Evolutionary conservation across 2,797 vertebrate genomes (phyloP).

Genomic region (Acomys russatus): DNA sequence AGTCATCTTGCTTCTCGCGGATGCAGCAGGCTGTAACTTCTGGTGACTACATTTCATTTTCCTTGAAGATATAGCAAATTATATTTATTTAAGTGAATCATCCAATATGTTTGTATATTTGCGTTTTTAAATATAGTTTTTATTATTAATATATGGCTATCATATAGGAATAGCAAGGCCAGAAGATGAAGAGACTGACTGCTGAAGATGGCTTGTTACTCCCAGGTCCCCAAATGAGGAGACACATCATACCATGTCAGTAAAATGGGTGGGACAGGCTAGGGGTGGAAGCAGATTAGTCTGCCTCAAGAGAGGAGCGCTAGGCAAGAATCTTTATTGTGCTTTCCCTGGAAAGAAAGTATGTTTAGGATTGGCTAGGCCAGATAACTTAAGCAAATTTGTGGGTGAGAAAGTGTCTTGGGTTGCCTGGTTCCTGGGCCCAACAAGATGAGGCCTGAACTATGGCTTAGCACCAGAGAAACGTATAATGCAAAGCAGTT

Average conservation of each 20-base stretch:
- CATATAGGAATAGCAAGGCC: not conserved
- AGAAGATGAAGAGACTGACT: not conserved
- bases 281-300: no score
- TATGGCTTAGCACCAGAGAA: not conserved
- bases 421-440: not conserved
- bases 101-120: not conserved
- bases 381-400: not conserved
- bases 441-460: not conserved
- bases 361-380: no score
- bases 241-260: rapidly evolving
- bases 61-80: not conserved
- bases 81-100: not conserved
- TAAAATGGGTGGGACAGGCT: rapidly evolving
- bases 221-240: not conserved
- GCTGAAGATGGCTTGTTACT: not conserved
- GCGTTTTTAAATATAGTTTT: not conserved
- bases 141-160: not conserved
- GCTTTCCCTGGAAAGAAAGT: not conserved
- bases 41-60: not conserved
- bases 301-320: not conserved
- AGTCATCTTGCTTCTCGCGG: constrained; percentile 1
- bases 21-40: not conserved
- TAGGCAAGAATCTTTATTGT: not conserved
- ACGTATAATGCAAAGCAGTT: not conserved
- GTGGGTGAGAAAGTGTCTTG: not conserved